A percentile compares a stretch with the other conserved stretches of the same genome.
Evolutionary conservation across 1,140 invertebrate species (phyloP).

Genomic region (Drosophila serrata): DNA sequence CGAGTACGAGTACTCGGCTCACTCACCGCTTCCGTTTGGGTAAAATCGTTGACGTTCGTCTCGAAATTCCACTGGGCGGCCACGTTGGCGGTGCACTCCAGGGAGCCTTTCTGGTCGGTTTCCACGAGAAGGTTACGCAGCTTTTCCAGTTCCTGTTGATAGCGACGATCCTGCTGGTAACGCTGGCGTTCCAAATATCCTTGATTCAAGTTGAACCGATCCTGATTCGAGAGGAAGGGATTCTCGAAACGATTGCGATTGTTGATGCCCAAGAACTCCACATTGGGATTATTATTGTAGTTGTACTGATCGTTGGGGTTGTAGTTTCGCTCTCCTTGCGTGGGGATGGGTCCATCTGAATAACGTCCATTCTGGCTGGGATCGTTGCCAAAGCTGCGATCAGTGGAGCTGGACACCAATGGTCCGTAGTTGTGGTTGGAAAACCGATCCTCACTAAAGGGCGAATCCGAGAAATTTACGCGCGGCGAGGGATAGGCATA

Average conservation of each 20-base stretch:
- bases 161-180: constrained; percentile 79
- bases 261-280: constrained; percentile 59
- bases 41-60: constrained; percentile 93
- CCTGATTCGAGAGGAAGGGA: constrained; percentile 72
- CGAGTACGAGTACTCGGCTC: constrained; percentile 14
- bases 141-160: constrained; percentile 79
- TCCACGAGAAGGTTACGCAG: constrained; percentile 87
- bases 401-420: constrained; percentile 46
- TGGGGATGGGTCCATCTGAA: constrained; percentile 22
- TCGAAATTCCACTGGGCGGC: constrained; percentile 95
- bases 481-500: constrained; percentile 65
- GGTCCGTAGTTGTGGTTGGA: constrained; percentile 72
- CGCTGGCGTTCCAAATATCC: constrained; percentile 68
- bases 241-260: constrained; percentile 76
- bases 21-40: constrained; percentile 93
- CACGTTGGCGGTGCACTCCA: constrained; percentile 93
- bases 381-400: constrained; percentile 60
- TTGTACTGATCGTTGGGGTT: constrained; percentile 68
- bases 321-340: constrained; percentile 15
- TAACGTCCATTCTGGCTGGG: constrained; percentile 30
- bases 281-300: constrained; percentile 66
- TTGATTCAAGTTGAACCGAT: constrained; percentile 80
- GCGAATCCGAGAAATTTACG: constrained; percentile 74
- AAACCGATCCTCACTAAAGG: constrained; percentile 71
- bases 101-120: constrained; percentile 90